phyloP scores from a whole-genome alignment of 1,140 invertebrate genomes.

The Mactra quadrangularis region DNA sequence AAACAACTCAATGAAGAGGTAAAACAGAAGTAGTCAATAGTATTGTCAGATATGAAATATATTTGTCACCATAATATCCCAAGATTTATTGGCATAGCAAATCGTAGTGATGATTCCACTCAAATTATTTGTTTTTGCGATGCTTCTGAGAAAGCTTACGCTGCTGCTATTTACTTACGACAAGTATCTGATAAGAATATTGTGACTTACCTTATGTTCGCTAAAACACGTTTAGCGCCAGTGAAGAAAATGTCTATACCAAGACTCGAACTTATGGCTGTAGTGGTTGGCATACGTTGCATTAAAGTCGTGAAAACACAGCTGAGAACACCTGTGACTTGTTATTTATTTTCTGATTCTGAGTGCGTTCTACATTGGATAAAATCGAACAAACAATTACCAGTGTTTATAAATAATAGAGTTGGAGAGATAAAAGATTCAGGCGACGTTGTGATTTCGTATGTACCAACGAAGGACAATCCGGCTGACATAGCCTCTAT shows the following conservation, averaged over 20 bases:
- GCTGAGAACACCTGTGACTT: neutral
- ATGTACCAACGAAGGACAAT: conserved; percentile 1
- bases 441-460: neutral
- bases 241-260: neutral
- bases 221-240: conserved; percentile 6
- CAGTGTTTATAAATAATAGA: conserved; percentile 8
- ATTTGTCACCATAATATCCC: neutral
- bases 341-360: neutral
- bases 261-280: conserved; percentile 3
- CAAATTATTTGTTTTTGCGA: neutral
- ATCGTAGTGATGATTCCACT: neutral
- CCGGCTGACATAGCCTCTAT: neutral
- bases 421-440: neutral
- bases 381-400: neutral
- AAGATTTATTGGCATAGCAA: neutral
- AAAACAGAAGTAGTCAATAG: neutral
- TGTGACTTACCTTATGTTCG: neutral
- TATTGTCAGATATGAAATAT: neutral
- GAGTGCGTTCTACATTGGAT: conserved; percentile 18
- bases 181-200: neutral
- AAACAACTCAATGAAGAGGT: neutral
- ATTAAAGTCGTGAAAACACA: neutral
- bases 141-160: neutral
- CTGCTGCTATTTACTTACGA: neutral
- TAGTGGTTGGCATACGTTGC: conserved; percentile 2